Conservation (phyloP, 2,797 vertebrate genomes). For the Dicrostonyx torquatus region DNA sequence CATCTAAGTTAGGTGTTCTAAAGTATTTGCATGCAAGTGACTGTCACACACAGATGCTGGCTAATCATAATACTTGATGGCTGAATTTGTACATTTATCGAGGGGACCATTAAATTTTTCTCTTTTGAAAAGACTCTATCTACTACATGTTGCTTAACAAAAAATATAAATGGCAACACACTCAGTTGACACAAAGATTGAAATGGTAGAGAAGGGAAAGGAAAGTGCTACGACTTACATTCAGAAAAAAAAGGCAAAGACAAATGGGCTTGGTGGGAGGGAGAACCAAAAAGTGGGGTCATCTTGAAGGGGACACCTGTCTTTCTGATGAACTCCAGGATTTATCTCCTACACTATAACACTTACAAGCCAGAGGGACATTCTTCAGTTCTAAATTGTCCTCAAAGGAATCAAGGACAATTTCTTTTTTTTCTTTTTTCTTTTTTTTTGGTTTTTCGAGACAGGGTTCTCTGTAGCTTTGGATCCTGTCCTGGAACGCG, state of each 20-base stretch:
- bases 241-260: neutral
- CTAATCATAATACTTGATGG: neutral
- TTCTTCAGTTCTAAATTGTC: conserved; percentile 21
- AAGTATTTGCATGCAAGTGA: neutral
- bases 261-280: neutral
- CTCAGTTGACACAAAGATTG: neutral
- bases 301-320: neutral
- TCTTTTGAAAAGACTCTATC: conserved; percentile 18
- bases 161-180: neutral
- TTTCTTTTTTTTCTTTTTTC: neutral
- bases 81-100: neutral
- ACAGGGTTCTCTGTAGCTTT: no score
- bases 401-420: neutral
- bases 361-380: neutral
- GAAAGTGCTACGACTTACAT: neutral
- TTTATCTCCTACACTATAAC: conserved; percentile 27
- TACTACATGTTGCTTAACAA: neutral
- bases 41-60: neutral
- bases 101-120: neutral
- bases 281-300: neutral
- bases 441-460: no score
- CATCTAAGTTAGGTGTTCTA: neutral
- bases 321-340: conserved; percentile 29
- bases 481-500: no score
- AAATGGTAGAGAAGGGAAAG: neutral